Evolutionary conservation across 2,113 vertebrate genomes (phyloP), one percentile per base, ranked within the genome.

Genomic region (Gracilinanus agilis): DNA sequence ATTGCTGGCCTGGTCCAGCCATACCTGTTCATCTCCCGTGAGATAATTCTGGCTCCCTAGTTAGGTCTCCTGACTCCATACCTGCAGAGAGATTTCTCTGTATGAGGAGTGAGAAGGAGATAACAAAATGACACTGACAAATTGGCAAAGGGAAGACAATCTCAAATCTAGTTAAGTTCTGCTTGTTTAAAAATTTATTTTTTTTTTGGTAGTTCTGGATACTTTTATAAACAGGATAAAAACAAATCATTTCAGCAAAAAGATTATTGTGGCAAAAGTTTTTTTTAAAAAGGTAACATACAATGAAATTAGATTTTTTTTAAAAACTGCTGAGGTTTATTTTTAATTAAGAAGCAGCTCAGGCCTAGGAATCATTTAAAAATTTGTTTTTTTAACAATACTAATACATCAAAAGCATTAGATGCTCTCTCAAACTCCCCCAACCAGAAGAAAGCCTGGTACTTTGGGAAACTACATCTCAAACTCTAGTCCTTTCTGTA

Each of bases 211-310:
- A 98, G 96, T 95, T 98, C 98, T 98, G 96, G 97, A 89, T 98
- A 98, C 94, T 98, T 94, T 98, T 97, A 98, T 98, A 98, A 98
- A 98, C 96, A 94, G 97, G 97, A 97, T 97, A 98, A 96, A 92
- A 95, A 98, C 97, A 98, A 97, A 96, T n/a, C n/a, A n/a, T 97
- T 97, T 98, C 97, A 97, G 97, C 98, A 97, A 89, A 96, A 97
- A 98, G 94, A 90, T 97, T 97, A 96, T 96, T 93, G 94, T 95
- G 97, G 96, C 11, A 97, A 94, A 88, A 97, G 94, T 96, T n/a
- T n/a, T n/a, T n/a, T n/a, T n/a, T n/a, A 95, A 90, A 96, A 96
- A 95, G 90, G 67, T 75, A 75, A 75, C 40, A 95, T 55, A 95
- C 55, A 95, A 49, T 24, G 83, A 97, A 94, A 96, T 88, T 92